Evolutionary conservation across 2,113 vertebrate genomes (phyloP), one percentile per base, ranked within the genome.

Genomic region (Colaptes auratus): DNA sequence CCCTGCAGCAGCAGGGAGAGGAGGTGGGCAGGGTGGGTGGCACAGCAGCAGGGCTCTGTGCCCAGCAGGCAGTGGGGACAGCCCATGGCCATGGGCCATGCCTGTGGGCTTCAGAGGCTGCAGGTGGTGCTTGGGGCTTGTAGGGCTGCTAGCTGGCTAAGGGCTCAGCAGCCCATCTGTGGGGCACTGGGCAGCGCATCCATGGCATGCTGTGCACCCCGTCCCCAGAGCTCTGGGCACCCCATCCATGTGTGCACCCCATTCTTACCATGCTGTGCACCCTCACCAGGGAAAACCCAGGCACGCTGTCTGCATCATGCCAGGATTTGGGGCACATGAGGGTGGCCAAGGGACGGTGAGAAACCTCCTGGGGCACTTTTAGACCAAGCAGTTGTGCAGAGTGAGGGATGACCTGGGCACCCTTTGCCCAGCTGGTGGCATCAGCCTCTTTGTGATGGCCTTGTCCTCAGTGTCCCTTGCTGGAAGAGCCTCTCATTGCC

Each of bases 331-430:
- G 76, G 28, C 25, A 16, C 0, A 0, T 2, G 2, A 12, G 18
- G 13, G 27, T 3, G 21, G n/a, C 82, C 0, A 0, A 12, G 36
- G 65, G 27, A 27, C 61, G 31, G 21, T 0, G 5, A 42, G 52
- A 11, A 24, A 44, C 7, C 3, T 25, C 28, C 8, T 6, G 0
- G 0, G 14, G 5, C 2, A 1, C 2, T 0, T 16, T 71, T 10
- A 18, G 39, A n/a, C 6, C 67, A 17, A 39, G 30, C 64, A 35
- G 48, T 0, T 1, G 14, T 12, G 72, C 1, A 3, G 74, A 31
- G n/a, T 39, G 31, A 56, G 61, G 36, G 64, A 3, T 25, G 44
- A n/a, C 13, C 27, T 0, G 2, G 18, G 30, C 56, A 52, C 30
- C 67, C 33, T 15, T 88, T 1, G 0, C 27, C 56, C 88, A 46